Percentiles rank a stretch among this genome's conserved stretches.
phyloP scores from a whole-genome alignment of 2,113 vertebrate genomes.

The Perca flavescens region DNA sequence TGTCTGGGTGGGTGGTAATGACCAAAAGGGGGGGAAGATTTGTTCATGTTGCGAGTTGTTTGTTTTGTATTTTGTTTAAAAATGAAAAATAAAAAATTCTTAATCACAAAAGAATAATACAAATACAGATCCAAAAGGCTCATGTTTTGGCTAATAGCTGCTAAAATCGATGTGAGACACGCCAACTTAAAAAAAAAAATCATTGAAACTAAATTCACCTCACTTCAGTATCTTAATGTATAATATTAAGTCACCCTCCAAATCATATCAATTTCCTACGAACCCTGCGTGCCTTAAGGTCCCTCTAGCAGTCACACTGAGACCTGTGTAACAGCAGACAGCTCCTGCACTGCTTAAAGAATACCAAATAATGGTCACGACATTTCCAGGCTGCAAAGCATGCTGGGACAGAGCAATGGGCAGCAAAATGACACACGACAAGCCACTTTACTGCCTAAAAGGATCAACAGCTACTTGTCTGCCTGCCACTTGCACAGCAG shows the following conservation, averaged over 20 bases:
- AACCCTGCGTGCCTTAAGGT: background rate
- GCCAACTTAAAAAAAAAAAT: too few species aligned
- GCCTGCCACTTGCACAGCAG: conserved; percentile 29
- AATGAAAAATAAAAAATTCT: too few species aligned
- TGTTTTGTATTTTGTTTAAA: too few species aligned
- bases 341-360: conserved; percentile 23
- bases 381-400: conserved; percentile 55
- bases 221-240: background rate
- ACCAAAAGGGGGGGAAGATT: too few species aligned
- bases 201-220: background rate
- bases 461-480: conserved; percentile 47
- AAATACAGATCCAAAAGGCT: too few species aligned
- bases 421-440: conserved; percentile 55
- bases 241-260: background rate
- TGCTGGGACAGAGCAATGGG: conserved; percentile 42
- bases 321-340: conserved; percentile 26
- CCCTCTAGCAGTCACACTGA: background rate
- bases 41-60: too few species aligned
- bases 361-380: conserved; percentile 37
- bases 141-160: too few species aligned
- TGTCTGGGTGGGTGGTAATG: too few species aligned
- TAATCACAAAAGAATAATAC: background rate
- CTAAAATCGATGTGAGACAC: too few species aligned
- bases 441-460: conserved; percentile 50
- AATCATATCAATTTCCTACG: background rate